These are phyloP conservation scores for Hesperia comma DNA, from an alignment of 2,888 invertebrate genomes.

Conservation along the genomic window DNA sequence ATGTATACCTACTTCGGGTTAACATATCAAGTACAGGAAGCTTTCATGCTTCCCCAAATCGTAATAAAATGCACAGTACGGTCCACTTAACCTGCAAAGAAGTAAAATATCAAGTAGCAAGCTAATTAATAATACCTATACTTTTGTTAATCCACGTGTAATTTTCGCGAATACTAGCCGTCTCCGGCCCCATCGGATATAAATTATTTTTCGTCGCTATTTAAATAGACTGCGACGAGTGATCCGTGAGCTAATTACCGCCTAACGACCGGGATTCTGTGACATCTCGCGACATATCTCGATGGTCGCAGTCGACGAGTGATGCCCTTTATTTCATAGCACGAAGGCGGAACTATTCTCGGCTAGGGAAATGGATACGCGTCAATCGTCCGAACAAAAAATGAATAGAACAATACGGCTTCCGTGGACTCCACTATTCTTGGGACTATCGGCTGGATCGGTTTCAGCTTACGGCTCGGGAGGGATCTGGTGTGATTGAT, in stretches of 20 bases:
- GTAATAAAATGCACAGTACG: too few species aligned
- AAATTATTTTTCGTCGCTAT: conserved; percentile 67
- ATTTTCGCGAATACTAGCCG: conserved; percentile 50
- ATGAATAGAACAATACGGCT: conserved; percentile 70
- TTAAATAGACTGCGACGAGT: conserved; percentile 74
- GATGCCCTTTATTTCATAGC: conserved; percentile 81
- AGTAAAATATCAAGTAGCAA: too few species aligned
- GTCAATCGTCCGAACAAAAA: conserved; percentile 72
- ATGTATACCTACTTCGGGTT: too few species aligned
- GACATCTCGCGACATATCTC: conserved; percentile 72
- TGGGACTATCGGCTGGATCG: conserved; percentile 62
- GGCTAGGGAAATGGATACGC: conserved; percentile 79
- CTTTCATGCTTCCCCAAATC: too few species aligned
- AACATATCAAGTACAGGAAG: too few species aligned
- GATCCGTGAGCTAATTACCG: conserved; percentile 80
- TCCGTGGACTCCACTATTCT: conserved; percentile 68
- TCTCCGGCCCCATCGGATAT: conserved; percentile 54
- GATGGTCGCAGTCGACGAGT: conserved; percentile 70
- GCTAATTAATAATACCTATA: too few species aligned
- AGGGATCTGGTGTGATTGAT: too few species aligned
- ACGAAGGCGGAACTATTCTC: conserved; percentile 68
- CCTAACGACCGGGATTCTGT: conserved; percentile 79
- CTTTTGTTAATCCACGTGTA: conserved; percentile 23
- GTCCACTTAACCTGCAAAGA: too few species aligned
- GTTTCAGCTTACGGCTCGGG: conserved; percentile 49